These are phyloP conservation scores for Chloebia gouldiae DNA, from an alignment of 2,113 vertebrate species.

Conservation along the genomic window DNA sequence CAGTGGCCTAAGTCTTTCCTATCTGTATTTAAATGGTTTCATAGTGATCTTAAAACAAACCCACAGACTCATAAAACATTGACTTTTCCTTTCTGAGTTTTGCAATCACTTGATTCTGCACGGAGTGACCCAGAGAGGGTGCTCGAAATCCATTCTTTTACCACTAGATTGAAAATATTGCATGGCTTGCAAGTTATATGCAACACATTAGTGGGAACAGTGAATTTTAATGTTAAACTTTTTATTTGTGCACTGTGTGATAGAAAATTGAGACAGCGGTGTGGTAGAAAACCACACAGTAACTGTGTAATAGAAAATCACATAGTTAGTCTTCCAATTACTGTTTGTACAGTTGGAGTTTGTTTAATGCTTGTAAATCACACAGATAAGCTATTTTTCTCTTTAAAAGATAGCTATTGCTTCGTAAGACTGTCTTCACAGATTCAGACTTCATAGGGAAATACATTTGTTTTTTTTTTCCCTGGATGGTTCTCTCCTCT, in stretches of 20 bases:
- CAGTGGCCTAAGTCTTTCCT: background rate
- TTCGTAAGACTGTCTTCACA: background rate
- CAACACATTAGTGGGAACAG: fast-evolving
- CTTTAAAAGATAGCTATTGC: background rate
- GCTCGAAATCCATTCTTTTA: constrained; percentile 22
- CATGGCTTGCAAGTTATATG: background rate
- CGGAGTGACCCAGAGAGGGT: constrained; percentile 5
- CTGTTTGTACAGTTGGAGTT: background rate
- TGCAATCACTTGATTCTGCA: background rate
- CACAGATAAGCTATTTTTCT: background rate
- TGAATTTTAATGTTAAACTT: background rate
- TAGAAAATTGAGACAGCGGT: no score
- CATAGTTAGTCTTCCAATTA: background rate
- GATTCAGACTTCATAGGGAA: background rate
- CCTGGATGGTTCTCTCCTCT: background rate
- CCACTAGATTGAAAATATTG: background rate
- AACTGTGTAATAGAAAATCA: background rate
- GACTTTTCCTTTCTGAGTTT: background rate
- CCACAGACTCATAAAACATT: background rate
- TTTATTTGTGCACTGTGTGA: background rate
- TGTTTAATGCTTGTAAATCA: background rate
- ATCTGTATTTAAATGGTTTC: background rate
- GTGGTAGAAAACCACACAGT: no score
- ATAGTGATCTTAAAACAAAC: background rate
- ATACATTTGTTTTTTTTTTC: fast-evolving